Base-by-base conservation (phyloP, 2,888 invertebrate genomes). In the Enoplolaimus lenunculus region DNA sequence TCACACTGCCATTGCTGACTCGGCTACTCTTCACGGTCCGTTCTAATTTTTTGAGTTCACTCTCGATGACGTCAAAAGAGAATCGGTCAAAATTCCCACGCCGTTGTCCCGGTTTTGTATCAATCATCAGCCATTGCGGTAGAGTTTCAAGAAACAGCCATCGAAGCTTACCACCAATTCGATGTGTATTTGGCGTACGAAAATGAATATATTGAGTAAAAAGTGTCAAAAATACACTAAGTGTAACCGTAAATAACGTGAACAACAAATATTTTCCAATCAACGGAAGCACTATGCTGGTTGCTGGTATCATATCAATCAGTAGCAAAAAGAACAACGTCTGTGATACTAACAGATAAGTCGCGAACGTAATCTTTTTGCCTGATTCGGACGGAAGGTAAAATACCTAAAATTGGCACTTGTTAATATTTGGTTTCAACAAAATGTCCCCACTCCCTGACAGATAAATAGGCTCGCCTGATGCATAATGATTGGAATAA, bases 361-460 rank as follows among this genome's bases (percentile, higher is more conserved):
- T 93, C 85, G 93, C 94, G 81, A 97, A 87, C 80, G 93, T 91
- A 79, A 95, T 94, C 87, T 95, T 95, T 84, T 95, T 94, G n/a
- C n/a, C n/a, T 28, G 94, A 94, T 1, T 93, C 93, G 34, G 93
- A 93, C 0, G 95, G 95, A 73, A 97, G 84, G 81, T 95, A 95
- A 84, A 98, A 98, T 66, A 98, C 97, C n/a, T n/a, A n/a, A n/a
- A n/a, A n/a, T n/a, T n/a, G n/a, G n/a, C n/a, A n/a, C n/a, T n/a
- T n/a, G n/a, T n/a, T n/a, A n/a, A n/a, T n/a, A n/a, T n/a, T n/a
- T n/a, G n/a, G n/a, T n/a, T n/a, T n/a, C n/a, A n/a, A n/a, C n/a
- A n/a, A n/a, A n/a, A n/a, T n/a, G n/a, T n/a, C n/a, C n/a, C n/a
- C n/a, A n/a, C n/a, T n/a, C n/a, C n/a, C n/a, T n/a, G n/a, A n/a